Conservation (phyloP, 1,140 invertebrate species). For the Orchestia grillus region DNA sequence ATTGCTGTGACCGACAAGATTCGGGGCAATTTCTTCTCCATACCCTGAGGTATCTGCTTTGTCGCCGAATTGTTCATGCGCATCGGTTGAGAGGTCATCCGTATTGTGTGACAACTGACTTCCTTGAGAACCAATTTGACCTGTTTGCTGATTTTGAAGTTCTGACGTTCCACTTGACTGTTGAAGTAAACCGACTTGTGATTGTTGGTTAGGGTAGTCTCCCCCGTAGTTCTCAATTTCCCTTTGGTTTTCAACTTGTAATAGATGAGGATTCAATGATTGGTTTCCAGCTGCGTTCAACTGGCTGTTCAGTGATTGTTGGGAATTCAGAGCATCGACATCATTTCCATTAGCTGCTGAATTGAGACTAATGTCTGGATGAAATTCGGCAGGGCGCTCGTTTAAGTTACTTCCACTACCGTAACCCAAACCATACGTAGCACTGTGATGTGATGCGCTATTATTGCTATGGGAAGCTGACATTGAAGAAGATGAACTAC, state of each 20-base stretch:
- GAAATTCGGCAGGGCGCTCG: not conserved
- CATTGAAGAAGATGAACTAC: conserved; percentile 35
- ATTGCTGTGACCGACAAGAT: not conserved
- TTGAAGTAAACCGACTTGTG: conserved; percentile 22
- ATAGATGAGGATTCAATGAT: not conserved
- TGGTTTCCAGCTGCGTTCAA: not conserved
- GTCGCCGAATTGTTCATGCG: not conserved
- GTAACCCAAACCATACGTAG: not conserved
- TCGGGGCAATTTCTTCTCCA: conserved; percentile 1
- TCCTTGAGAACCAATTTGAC: not conserved
- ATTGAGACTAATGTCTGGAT: not conserved
- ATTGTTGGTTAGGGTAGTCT: not conserved
- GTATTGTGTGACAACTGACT: not conserved
- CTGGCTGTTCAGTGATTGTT: not conserved
- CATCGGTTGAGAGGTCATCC: not conserved
- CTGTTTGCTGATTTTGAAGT: not conserved
- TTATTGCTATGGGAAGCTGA: not conserved
- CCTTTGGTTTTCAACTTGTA: not conserved
- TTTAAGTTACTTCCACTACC: not conserved
- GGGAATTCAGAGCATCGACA: not conserved
- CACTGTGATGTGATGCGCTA: conserved; percentile 30
- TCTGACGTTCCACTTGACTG: not conserved
- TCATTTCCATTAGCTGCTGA: not conserved
- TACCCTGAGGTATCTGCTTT: not conserved
- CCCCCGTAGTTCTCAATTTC: not conserved